These are phyloP conservation scores for Styela clava DNA, from an alignment of 23 tunicate species.

Conservation along the genomic window DNA sequence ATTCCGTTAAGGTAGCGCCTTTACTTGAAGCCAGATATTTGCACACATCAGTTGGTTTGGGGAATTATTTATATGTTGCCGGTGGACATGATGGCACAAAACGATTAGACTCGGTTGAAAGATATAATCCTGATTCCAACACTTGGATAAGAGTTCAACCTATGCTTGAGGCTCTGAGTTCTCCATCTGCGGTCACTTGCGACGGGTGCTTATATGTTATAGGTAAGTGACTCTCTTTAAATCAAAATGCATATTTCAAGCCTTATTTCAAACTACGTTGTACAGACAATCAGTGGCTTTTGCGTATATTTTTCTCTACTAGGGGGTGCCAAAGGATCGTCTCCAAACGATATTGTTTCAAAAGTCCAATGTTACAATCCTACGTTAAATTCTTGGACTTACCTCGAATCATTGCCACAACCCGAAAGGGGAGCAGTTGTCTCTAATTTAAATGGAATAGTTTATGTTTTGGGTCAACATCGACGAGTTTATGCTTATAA, in stretches of 20 bases:
- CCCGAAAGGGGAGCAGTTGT: slow-evolving; percentile 92
- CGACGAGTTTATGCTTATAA: slow-evolving; percentile 68
- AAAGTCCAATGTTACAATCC: slow-evolving; percentile 80
- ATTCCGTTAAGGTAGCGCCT: slow-evolving; percentile 95
- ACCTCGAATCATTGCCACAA: slow-evolving; percentile 61
- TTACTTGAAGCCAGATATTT: slow-evolving; percentile 72
- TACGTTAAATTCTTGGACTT: slow-evolving; percentile 44
- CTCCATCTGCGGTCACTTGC: slow-evolving; percentile 72
- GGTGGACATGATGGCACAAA: slow-evolving; percentile 76
- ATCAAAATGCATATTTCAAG: background rate
- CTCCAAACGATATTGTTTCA: slow-evolving; percentile 47
- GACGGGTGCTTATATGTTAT: slow-evolving; percentile 64
- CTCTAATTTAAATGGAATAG: slow-evolving; percentile 65
- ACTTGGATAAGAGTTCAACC: slow-evolving; percentile 57
- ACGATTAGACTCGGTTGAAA: slow-evolving; percentile 70
- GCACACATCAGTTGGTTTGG: slow-evolving; percentile 77
- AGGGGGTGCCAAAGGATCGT: slow-evolving; percentile 88
- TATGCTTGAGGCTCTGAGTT: slow-evolving; percentile 55
- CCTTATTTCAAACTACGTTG: too few relatives aligned
- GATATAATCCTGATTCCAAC: slow-evolving; percentile 88
- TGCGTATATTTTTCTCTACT: too few relatives aligned
- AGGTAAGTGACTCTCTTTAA: slow-evolving; percentile 55
- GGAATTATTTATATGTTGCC: slow-evolving; percentile 76
- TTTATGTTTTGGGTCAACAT: slow-evolving; percentile 86
- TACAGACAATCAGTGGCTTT: too few relatives aligned